Percentiles rank a stretch among this genome's conserved stretches.
These are phyloP conservation scores for Fulmarus glacialis DNA, from an alignment of 2,113 vertebrate species.

Conservation along the genomic window DNA sequence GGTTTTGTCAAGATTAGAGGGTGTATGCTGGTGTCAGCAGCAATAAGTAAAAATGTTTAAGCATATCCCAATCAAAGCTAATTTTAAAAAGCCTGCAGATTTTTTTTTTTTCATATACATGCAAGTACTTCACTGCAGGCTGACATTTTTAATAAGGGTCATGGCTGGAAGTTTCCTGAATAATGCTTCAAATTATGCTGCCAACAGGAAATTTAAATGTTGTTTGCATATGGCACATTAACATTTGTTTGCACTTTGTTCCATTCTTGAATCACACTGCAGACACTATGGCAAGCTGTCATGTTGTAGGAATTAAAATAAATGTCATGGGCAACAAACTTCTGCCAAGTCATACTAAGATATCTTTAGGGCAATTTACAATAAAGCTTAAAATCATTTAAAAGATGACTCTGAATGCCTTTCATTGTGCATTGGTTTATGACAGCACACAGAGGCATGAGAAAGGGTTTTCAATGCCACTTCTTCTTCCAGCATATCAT, in stretches of 20 bases:
- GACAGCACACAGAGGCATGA: neutral
- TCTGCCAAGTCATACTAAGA: neutral
- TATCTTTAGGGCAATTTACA: neutral
- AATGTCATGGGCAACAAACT: neutral
- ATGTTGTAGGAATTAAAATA: neutral
- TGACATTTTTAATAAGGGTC: neutral
- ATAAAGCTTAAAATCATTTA: neutral
- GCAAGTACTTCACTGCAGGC: neutral
- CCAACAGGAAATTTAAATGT: constrained; percentile 25
- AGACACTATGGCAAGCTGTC: constrained; percentile 4
- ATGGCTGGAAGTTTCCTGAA: neutral
- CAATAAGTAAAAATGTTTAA: neutral
- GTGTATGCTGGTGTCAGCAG: neutral
- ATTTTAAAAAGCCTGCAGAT: neutral
- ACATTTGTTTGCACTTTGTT: constrained; percentile 26
- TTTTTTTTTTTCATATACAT: neutral
- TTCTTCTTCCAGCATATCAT: neutral
- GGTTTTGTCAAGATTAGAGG: neutral
- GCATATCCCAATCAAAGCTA: neutral
- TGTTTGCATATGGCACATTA: constrained; percentile 14
- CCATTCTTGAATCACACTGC: neutral
- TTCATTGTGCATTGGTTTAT: neutral
- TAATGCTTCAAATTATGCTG: neutral
- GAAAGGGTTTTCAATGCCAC: neutral
- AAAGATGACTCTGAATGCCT: neutral